These are phyloP conservation scores for Neria commutata DNA, from an alignment of 2,888 invertebrate species.

Conservation along the genomic window DNA sequence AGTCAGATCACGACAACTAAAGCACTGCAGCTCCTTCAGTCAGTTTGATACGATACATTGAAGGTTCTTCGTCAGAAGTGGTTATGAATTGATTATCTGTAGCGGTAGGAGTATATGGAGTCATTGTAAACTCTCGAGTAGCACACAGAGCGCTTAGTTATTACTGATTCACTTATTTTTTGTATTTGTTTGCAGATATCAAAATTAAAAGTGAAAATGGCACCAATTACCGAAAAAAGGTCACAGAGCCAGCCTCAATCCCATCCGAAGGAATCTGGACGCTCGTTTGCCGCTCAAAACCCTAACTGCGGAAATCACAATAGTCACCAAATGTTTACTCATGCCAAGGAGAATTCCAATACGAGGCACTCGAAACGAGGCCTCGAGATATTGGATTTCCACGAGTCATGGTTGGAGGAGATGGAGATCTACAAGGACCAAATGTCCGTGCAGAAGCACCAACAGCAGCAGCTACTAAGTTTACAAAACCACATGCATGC, in stretches of 20 bases:
- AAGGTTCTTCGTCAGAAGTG: no score
- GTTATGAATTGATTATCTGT: no score
- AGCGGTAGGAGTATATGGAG: no score
- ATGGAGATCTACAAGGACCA: slow-evolving; percentile 58
- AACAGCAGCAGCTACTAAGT: slow-evolving; percentile 32
- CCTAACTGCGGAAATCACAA: slow-evolving; percentile 21
- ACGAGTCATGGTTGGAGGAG: slow-evolving; percentile 60
- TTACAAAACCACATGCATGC: slow-evolving; percentile 47
- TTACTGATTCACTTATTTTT: not conserved
- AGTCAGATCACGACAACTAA: slow-evolving; percentile 20
- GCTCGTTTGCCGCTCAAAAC: not conserved
- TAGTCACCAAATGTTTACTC: slow-evolving; percentile 23
- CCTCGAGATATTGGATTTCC: slow-evolving; percentile 59
- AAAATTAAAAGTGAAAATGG: slow-evolving; percentile 56
- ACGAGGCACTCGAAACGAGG: slow-evolving; percentile 35
- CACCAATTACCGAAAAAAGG: slow-evolving; percentile 60
- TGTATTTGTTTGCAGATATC: slow-evolving; percentile 35
- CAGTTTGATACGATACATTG: no score
- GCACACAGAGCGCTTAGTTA: not conserved
- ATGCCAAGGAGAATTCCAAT: slow-evolving; percentile 49
- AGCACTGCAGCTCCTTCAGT: not conserved
- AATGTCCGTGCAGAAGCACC: slow-evolving; percentile 49
- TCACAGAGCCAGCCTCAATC: slow-evolving; percentile 36
- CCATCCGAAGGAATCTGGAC: not conserved
- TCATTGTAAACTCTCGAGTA: not conserved